phyloP scores from a whole-genome alignment of 2,113 vertebrate genomes.

The Orycteropus afer region DNA sequence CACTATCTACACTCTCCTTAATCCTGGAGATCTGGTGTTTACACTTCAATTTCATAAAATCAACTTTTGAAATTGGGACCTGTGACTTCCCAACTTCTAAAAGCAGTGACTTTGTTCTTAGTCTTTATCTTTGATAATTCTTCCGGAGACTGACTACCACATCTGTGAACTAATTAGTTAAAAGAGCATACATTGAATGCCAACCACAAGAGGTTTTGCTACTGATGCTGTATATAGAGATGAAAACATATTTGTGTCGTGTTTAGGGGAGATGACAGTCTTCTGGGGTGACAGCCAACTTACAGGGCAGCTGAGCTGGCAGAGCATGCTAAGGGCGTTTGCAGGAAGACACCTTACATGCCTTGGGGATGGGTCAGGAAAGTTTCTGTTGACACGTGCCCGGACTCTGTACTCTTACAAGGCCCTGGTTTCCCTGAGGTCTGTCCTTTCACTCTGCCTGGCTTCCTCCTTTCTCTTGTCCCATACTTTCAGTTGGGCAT shows the following conservation, averaged over 20 bases:
- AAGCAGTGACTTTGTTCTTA: background rate
- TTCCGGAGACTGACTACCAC: background rate
- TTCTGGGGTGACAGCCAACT: background rate
- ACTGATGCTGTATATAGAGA: background rate
- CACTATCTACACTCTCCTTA: background rate
- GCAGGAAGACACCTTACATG: rapidly evolving
- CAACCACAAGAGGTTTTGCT: background rate
- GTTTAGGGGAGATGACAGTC: background rate
- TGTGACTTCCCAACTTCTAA: background rate
- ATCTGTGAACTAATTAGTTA: background rate
- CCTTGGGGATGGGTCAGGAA: background rate
- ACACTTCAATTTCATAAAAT: background rate
- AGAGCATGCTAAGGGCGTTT: background rate
- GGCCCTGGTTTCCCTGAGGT: background rate
- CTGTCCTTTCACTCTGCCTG: background rate
- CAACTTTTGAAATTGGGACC: background rate
- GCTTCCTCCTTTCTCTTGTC: background rate
- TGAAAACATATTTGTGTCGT: background rate
- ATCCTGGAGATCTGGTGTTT: background rate
- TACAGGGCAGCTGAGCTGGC: background rate
- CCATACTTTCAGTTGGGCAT: too few relatives aligned
- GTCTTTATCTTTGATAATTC: background rate
- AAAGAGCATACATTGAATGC: background rate
- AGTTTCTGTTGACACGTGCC: background rate
- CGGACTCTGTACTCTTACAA: background rate